Conservation (phyloP, 1,140 invertebrate species). For the Sesamia nonagrioides region DNA sequence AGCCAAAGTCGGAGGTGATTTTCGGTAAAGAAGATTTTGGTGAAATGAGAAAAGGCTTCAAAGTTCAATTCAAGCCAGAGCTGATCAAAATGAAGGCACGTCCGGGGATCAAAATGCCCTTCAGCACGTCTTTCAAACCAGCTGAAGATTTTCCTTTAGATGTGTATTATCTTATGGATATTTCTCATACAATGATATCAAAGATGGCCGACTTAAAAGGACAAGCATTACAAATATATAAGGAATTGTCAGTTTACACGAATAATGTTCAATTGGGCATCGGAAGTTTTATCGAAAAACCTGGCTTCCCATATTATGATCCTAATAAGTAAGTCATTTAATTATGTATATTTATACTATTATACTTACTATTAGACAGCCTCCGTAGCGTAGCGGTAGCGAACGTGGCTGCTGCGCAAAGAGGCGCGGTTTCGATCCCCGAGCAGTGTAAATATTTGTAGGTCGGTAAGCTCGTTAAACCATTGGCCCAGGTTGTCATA, state of each 20-base stretch:
- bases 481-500: too few relatives aligned
- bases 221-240: slow-evolving; percentile 90
- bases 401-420: too few relatives aligned
- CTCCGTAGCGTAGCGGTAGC: too few relatives aligned
- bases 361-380: too few relatives aligned
- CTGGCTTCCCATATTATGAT: slow-evolving; percentile 92
- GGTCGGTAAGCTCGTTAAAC: too few relatives aligned
- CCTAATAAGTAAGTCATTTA: slow-evolving; percentile 64
- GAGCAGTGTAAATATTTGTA: too few relatives aligned
- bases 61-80: slow-evolving; percentile 75
- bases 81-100: slow-evolving; percentile 66
- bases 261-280: slow-evolving; percentile 95
- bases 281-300: slow-evolving; percentile 97
- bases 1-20: background rate
- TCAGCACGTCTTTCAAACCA: slow-evolving; percentile 86
- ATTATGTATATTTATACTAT: background rate
- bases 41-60: slow-evolving; percentile 19
- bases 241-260: slow-evolving; percentile 92
- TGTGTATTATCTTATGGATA: slow-evolving; percentile 96
- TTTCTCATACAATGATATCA: slow-evolving; percentile 93
- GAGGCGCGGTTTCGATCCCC: too few relatives aligned
- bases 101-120: slow-evolving; percentile 64
- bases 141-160: slow-evolving; percentile 96
- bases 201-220: slow-evolving; percentile 91
- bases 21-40: slow-evolving; percentile 56